phyloP scores from a whole-genome alignment of 2,113 vertebrate species.

The Forbesichthys papilliferus region DNA sequence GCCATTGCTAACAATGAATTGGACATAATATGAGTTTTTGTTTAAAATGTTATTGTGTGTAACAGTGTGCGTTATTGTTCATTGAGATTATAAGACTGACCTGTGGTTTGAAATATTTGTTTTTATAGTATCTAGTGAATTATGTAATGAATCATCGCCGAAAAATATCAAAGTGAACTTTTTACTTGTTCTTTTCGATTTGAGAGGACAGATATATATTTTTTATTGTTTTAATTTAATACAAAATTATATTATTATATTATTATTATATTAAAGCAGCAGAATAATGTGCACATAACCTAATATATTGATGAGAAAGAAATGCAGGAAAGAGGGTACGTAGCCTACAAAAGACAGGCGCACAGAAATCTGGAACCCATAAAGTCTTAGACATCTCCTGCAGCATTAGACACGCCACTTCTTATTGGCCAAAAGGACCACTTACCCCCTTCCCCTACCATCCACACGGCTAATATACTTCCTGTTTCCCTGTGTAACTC shows the following conservation, averaged over 20 bases:
- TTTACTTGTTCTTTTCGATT: background rate
- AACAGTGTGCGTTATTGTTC: background rate
- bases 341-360: conserved; percentile 33
- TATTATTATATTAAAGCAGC: no score
- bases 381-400: conserved; percentile 82
- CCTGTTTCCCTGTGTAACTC: conserved; percentile 56
- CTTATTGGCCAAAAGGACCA: conserved; percentile 76
- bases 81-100: background rate
- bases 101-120: conserved; percentile 18
- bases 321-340: conserved; percentile 48
- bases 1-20: conserved; percentile 12
- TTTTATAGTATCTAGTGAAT: conserved; percentile 21
- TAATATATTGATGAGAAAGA: conserved; percentile 37
- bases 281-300: background rate
- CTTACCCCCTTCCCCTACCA: conserved; percentile 74
- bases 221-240: background rate
- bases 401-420: conserved; percentile 68
- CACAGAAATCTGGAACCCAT: conserved; percentile 89
- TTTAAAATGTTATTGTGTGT: no score
- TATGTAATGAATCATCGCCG: conserved; percentile 13
- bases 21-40: conserved; percentile 3
- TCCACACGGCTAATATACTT: conserved; percentile 66
- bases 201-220: background rate
- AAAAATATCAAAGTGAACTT: conserved; percentile 19
- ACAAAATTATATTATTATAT: no score